These are phyloP conservation scores for Corythaixoides concolor DNA, from an alignment of 2,113 vertebrate species.

Conservation along the genomic window DNA sequence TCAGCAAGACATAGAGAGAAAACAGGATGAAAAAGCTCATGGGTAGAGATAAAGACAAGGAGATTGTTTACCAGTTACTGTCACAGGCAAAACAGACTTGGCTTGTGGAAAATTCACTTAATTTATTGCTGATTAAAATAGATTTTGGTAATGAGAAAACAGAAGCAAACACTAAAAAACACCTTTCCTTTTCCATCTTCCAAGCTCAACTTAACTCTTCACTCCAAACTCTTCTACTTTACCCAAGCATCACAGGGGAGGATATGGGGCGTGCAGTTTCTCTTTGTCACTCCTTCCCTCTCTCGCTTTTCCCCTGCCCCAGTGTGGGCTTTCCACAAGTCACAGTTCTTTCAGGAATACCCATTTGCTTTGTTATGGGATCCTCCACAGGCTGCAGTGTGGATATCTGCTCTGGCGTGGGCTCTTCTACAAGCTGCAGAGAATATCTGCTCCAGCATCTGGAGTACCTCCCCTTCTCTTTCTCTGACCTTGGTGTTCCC, in stretches of 20 bases:
- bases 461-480: too few relatives aligned
- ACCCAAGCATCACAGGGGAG: background rate
- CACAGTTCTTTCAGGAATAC: background rate
- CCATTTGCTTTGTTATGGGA: too few relatives aligned
- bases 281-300: background rate
- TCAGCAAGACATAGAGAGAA: background rate
- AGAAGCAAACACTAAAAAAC: background rate
- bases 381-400: too few relatives aligned
- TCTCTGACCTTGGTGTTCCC: too few relatives aligned
- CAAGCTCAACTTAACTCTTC: background rate
- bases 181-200: background rate
- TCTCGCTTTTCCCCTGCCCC: background rate
- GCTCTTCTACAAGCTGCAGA: too few relatives aligned
- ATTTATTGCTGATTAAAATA: slow-evolving; percentile 19
- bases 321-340: background rate
- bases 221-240: background rate
- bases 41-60: background rate
- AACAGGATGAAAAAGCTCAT: background rate
- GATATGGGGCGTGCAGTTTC: background rate
- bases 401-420: background rate
- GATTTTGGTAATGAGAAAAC: background rate
- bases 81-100: background rate
- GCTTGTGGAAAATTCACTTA: background rate
- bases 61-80: background rate
- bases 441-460: too few relatives aligned